Percentiles rank a stretch among this genome's conserved stretches.
Evolutionary conservation across 2,113 vertebrate species (phyloP).

Genomic region (Promerops cafer): DNA sequence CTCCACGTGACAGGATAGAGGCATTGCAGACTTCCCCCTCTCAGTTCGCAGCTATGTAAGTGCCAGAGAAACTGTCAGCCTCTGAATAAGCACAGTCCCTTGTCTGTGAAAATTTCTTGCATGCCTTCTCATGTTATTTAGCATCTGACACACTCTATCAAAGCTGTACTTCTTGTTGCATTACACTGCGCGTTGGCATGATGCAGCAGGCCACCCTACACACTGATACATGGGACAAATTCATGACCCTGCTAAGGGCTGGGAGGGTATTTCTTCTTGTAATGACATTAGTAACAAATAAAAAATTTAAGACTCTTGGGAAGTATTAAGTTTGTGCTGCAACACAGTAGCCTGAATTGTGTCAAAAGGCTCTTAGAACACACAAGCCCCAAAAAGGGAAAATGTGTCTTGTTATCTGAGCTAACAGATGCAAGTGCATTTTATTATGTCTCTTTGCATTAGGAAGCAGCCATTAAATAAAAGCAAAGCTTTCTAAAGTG

Average conservation of each 20-base stretch:
- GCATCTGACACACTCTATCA: not conserved
- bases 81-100: not conserved
- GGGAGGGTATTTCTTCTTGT: not conserved
- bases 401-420: not conserved
- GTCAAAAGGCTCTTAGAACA: not conserved
- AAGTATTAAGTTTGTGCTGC: not conserved
- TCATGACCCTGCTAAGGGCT: not conserved
- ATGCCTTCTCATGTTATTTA: not conserved
- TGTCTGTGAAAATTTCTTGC: not conserved
- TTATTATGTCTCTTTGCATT: slow-evolving; percentile 51
- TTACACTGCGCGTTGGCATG: not conserved
- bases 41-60: not conserved
- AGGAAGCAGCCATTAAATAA: slow-evolving; percentile 49
- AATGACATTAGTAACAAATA: not conserved
- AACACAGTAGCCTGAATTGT: not conserved
- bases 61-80: not conserved
- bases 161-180: not conserved
- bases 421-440: slow-evolving; percentile 25
- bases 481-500: slow-evolving; percentile 31
- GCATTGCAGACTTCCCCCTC: not conserved
- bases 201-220: not conserved
- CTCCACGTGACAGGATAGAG: not conserved
- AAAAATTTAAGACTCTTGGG: not conserved
- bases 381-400: not conserved
- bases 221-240: not conserved